A percentile compares a stretch with the other conserved stretches of the same genome.
Conservation (phyloP, 2,797 vertebrate species). For the Anguilla obscura region DNA sequence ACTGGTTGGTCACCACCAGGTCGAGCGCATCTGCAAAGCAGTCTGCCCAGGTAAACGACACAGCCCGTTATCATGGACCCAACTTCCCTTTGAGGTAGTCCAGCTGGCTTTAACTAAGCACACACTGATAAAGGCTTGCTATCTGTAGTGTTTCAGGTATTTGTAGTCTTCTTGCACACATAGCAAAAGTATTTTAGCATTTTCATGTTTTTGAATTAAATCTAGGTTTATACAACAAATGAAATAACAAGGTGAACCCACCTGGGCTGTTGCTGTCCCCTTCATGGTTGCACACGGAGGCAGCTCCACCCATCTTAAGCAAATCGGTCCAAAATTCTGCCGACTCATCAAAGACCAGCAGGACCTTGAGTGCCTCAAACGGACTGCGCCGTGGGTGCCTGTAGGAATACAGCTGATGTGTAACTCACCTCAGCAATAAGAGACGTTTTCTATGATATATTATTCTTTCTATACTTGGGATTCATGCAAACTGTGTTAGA, state of each 20-base stretch:
- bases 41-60: slow-evolving; percentile 64
- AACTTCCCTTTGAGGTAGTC: not conserved
- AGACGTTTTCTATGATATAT: not conserved
- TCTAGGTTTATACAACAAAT: not conserved
- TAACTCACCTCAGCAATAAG: not conserved
- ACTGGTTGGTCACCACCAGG: slow-evolving; percentile 80
- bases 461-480: not conserved
- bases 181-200: not conserved
- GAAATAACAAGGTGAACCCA: slow-evolving; percentile 51
- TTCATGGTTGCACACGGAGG: slow-evolving; percentile 79
- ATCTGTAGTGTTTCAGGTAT: not conserved
- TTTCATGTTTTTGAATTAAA: not conserved
- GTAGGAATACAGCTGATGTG: slow-evolving; percentile 1
- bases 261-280: slow-evolving; percentile 77
- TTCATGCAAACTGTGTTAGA: not conserved
- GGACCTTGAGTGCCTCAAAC: slow-evolving; percentile 84
- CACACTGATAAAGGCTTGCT: not conserved
- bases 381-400: slow-evolving; percentile 89
- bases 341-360: slow-evolving; percentile 84
- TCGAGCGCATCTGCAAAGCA: slow-evolving; percentile 82
- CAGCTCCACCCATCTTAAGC: slow-evolving; percentile 83
- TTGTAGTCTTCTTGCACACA: not conserved
- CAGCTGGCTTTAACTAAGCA: not conserved
- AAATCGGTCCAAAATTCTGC: slow-evolving; percentile 88
- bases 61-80: not conserved